These are phyloP conservation scores for Poeciliopsis turrubarensis DNA, from an alignment of 2,113 vertebrate species.

Conservation along the genomic window DNA sequence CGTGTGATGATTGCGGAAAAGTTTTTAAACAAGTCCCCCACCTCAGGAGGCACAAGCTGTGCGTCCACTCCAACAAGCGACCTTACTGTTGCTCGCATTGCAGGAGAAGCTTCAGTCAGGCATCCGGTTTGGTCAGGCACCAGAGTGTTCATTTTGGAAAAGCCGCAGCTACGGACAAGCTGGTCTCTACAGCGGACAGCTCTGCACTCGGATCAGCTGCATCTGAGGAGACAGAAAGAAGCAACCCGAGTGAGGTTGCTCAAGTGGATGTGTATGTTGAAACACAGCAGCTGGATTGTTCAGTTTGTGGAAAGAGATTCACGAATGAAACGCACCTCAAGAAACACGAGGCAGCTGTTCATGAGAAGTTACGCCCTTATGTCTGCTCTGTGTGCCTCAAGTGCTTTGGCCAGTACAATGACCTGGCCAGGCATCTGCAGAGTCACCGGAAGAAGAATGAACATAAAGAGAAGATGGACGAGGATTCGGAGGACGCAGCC, in stretches of 20 bases:
- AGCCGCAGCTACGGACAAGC: neutral
- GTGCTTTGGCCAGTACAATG: constrained; percentile 64
- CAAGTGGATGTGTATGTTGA: constrained; percentile 17
- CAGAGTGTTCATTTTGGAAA: constrained; percentile 53
- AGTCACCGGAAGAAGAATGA: constrained; percentile 37
- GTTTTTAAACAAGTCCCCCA: constrained; percentile 64
- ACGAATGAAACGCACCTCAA: constrained; percentile 25
- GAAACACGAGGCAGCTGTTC: constrained; percentile 49
- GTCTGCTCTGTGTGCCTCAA: constrained; percentile 67
- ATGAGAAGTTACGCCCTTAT: constrained; percentile 59
- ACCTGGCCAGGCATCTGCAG: constrained; percentile 64
- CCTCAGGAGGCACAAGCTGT: constrained; percentile 63
- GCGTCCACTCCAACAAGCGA: constrained; percentile 67
- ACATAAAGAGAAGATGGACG: fast-evolving
- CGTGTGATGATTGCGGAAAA: constrained; percentile 69
- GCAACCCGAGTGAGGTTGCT: neutral
- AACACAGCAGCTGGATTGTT: constrained; percentile 6
- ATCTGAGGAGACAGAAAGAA: neutral
- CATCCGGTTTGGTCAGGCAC: constrained; percentile 69
- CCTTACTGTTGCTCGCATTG: constrained; percentile 77
- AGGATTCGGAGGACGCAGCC: neutral
- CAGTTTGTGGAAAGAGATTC: constrained; percentile 57
- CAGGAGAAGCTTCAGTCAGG: constrained; percentile 71
- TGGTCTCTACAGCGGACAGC: neutral
- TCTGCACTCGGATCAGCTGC: neutral